phyloP scores from a whole-genome alignment of 2,797 vertebrate genomes.

The Miichthys miiuy region DNA sequence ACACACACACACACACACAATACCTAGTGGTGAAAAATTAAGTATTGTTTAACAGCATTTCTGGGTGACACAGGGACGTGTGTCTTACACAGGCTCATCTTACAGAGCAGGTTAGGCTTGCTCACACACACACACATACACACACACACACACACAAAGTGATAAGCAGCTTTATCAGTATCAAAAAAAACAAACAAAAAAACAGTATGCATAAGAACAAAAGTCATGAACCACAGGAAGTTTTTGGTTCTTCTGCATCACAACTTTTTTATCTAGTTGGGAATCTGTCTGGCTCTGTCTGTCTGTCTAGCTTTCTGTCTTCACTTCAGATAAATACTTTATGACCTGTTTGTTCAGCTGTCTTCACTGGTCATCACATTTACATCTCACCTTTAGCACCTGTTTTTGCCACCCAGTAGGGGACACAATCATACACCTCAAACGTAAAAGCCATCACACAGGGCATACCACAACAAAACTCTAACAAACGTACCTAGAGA shows the following conservation, averaged over 20 bases:
- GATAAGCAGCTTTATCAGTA: constrained; percentile 41
- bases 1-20: constrained; percentile 1
- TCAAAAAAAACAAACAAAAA: constrained; percentile 19
- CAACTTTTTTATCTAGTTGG: constrained; percentile 36
- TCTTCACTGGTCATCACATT: constrained; percentile 75
- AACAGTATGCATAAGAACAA: constrained; percentile 10
- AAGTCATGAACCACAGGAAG: constrained; percentile 28
- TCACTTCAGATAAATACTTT: constrained; percentile 77
- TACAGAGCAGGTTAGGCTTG: constrained; percentile 62
- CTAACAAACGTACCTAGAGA: constrained; percentile 18
- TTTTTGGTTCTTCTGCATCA: constrained; percentile 23
- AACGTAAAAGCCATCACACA: constrained; percentile 34
- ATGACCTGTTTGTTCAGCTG: constrained; percentile 82
- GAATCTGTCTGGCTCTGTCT: constrained; percentile 24
- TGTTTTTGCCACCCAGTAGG: constrained; percentile 42
- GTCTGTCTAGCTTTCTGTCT: constrained; percentile 8
- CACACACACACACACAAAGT: constrained; percentile 14
- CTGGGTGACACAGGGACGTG: constrained; percentile 34
- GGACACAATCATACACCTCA: constrained; percentile 33
- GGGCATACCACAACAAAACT: constrained; percentile 35
- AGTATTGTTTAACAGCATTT: constrained; percentile 25
- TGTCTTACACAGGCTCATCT: constrained; percentile 22
- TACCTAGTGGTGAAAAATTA: constrained; percentile 12
- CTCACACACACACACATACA: background rate
- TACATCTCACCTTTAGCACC: constrained; percentile 58